phyloP scores from a whole-genome alignment of 2,797 vertebrate genomes.

The Echeneis naucrates region DNA sequence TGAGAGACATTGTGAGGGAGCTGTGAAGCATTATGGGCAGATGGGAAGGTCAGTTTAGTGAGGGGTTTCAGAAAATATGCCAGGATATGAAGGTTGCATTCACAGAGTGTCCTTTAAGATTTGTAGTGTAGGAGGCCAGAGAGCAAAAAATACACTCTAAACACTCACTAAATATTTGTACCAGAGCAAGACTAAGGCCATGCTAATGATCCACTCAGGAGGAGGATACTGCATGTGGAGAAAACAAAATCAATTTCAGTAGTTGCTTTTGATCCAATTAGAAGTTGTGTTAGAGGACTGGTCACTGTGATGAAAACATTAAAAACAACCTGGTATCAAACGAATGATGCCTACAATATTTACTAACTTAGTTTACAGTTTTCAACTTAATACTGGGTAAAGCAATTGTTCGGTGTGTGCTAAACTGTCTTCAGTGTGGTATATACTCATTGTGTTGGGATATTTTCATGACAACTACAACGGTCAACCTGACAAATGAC shows the following conservation, averaged over 20 bases:
- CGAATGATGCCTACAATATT: slow-evolving; percentile 10
- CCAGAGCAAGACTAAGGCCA: slow-evolving; percentile 9
- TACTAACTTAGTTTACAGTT: slow-evolving; percentile 8
- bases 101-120: slow-evolving; percentile 22
- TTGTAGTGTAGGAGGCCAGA: slow-evolving; percentile 38
- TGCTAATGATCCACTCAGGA: slow-evolving; percentile 2
- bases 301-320: background rate
- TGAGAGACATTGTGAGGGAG: slow-evolving; percentile 31
- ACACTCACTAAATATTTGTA: slow-evolving; percentile 38
- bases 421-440: background rate
- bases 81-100: slow-evolving; percentile 19
- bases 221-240: slow-evolving; percentile 2
- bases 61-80: slow-evolving; percentile 52
- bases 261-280: background rate
- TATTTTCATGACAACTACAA: too few relatives aligned
- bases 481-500: too few relatives aligned
- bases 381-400: background rate
- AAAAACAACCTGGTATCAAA: slow-evolving; percentile 11
- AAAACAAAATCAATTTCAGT: background rate
- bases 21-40: slow-evolving; percentile 38
- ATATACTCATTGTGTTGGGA: too few relatives aligned
- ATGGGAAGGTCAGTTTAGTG: slow-evolving; percentile 49
- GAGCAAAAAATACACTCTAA: slow-evolving; percentile 24
- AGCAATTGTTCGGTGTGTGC: background rate
- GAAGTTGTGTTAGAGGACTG: background rate